Conservation (phyloP, 2,888 invertebrate genomes). For the Callyntrura sp. region DNA sequence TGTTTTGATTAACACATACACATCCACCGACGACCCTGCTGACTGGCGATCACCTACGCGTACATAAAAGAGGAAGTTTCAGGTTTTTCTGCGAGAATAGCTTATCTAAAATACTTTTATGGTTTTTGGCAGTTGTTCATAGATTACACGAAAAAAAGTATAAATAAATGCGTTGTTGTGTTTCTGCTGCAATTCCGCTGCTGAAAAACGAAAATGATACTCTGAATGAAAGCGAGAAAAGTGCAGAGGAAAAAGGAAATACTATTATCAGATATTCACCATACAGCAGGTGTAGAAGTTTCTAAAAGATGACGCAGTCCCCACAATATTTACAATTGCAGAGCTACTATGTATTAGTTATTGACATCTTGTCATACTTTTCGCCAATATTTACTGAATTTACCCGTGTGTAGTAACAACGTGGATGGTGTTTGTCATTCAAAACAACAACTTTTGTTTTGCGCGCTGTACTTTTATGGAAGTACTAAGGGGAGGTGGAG, state of each 20-base stretch:
- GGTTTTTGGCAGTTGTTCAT: not conserved
- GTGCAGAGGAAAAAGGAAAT: not conserved
- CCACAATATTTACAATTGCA: not conserved
- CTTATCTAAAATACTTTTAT: not conserved
- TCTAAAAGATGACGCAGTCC: not conserved
- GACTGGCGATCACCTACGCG: not conserved
- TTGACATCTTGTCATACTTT: no score
- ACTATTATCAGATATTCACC: not conserved
- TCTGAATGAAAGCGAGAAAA: not conserved
- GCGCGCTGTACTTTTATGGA: not conserved
- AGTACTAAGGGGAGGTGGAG: conserved; percentile 20
- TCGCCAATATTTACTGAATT: no score
- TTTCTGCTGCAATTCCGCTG: no score
- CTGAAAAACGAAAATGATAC: not conserved
- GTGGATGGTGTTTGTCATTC: no score
- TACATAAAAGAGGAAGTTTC: not conserved
- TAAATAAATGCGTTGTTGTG: not conserved
- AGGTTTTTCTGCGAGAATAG: not conserved
- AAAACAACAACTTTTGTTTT: not conserved
- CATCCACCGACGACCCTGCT: no score
- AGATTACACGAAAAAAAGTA: not conserved
- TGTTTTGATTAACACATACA: not conserved
- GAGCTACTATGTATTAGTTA: not conserved
- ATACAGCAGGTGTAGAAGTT: no score
- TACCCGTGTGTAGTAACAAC: no score